Evolutionary conservation across 1,140 invertebrate genomes (phyloP), one percentile per base, ranked within the genome.

Genomic region (Scylla paramamosain): DNA sequence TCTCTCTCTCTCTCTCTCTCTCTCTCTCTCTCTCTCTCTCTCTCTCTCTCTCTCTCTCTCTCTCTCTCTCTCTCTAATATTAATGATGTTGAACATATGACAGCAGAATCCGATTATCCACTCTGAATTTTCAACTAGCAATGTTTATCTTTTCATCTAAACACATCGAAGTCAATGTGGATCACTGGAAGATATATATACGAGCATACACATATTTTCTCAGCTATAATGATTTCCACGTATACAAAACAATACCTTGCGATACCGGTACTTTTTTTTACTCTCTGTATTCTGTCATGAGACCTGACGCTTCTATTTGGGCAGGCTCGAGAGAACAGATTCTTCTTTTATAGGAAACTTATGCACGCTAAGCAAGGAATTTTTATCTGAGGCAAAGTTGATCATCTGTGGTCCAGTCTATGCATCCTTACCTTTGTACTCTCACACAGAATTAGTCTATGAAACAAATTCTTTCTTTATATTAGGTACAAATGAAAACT

Each of bases 1-100:
- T 90, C 88, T 90, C 88, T 90, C 88, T 48, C 45, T 48, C 25
- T n/a, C 25, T n/a, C 16, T 77, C 67, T 77, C 67, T 77, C 67
- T 77, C 67, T 77, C 67, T 77, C 67, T 77, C 67, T 77, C 67
- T 77, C 67, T 77, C 67, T 77, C 67, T 77, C 67, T 77, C 67
- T 25, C 25, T n/a, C 67, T 77, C 67, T 77, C 67, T 77, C 67
- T 77, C 67, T 77, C 67, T 77, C 67, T 77, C 67, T 77, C 67
- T 77, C 67, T 77, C 67, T 77, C 67, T 77, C 67, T 77, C 67
- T 77, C 67, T 77, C 67, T n/a, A 77, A 77, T 77, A 77, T 77
- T 77, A 77, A 77, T 77, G 67, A 77, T 77, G 20, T 20, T 77
- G 20, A 77, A 77, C 67, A 77, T 77, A 77, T 77, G 67, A 77